Evolutionary conservation across 30 jellyfish, hydroid and myxozoan genomes (phyloP), one percentile per base, ranked within the genome.

Genomic region (Turritopsis rubra): DNA sequence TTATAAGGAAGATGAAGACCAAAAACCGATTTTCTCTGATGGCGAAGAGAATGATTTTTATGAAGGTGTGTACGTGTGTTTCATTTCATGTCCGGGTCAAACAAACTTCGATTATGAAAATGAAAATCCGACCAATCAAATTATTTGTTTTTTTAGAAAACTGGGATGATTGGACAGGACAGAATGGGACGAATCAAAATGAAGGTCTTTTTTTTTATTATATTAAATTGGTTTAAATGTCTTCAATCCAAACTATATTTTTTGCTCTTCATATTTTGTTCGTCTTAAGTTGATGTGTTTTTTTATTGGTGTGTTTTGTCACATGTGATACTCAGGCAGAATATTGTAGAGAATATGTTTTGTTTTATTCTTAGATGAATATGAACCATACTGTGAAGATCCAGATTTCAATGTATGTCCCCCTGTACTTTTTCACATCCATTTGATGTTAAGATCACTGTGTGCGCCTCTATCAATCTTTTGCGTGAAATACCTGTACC

Each of bases 101-200:
- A n/a, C n/a, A n/a, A n/a, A n/a, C n/a, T n/a, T n/a, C n/a, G n/a
- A n/a, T n/a, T n/a, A n/a, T n/a, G n/a, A n/a, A n/a, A n/a, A n/a
- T n/a, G n/a, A n/a, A n/a, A n/a, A n/a, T n/a, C n/a, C n/a, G n/a
- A n/a, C n/a, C n/a, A n/a, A n/a, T n/a, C n/a, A n/a, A n/a, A n/a
- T n/a, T n/a, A n/a, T n/a, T n/a, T n/a, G n/a, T n/a, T 28, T 54
- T 66, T 79, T 16, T 75, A 91, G 97, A 91, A 24, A 75, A 91
- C 60, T 91, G 97, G 97, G 97, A 91, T 72, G 96, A 86, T 8
- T 91, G 97, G 97, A 52, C 78, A 8, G 96, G 90, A 68, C 22
- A 68, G 19, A 68, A 68, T 68, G 30, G 30, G 28, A 17, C 30
- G 17, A 19, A 68, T 9, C 28, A 1, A n/a, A 31, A 31, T 29